Conservation (phyloP, 2,888 invertebrate species). For the Himalopsyche japonica region DNA sequence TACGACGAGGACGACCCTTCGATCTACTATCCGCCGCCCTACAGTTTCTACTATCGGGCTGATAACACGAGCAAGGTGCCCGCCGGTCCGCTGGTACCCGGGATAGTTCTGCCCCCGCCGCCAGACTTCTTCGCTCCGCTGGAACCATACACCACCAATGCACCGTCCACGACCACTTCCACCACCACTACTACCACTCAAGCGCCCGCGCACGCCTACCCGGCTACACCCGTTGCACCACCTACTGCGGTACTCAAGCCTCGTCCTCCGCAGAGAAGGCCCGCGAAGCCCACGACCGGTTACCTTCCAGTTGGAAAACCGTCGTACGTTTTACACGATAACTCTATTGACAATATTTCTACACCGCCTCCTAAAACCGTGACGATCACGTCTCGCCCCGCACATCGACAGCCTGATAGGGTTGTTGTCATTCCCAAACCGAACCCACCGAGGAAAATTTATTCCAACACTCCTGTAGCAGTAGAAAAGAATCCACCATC, state of each 20-base stretch:
- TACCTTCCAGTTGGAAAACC: conserved; percentile 16
- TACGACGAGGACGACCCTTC: conserved; percentile 91
- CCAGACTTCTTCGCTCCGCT: conserved; percentile 82
- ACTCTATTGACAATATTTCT: conserved; percentile 27
- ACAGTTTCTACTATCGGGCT: conserved; percentile 81
- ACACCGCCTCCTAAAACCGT: conserved; percentile 34
- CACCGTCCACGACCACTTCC: conserved; percentile 46
- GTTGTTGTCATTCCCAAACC: conserved; percentile 34
- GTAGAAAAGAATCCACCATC: conserved; percentile 52
- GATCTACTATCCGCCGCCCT: conserved; percentile 88
- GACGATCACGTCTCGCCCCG: conserved; percentile 20
- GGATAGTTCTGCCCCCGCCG: conserved; percentile 85
- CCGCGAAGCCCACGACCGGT: conserved; percentile 21
- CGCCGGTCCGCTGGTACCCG: conserved; percentile 85
- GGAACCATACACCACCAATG: conserved; percentile 52
- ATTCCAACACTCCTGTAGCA: conserved; percentile 50
- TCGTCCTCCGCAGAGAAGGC: conserved; percentile 44
- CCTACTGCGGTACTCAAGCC: conserved; percentile 50
- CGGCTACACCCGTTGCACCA: conserved; percentile 47
- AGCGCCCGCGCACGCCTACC: conserved; percentile 34
- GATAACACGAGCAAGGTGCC: conserved; percentile 76
- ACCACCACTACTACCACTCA: conserved; percentile 9
- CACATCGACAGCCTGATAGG: conserved; percentile 24
- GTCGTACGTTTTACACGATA: conserved; percentile 28
- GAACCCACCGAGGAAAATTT: conserved; percentile 45